Base-by-base conservation (phyloP, 2,113 vertebrate species). In the Varanus salvator region DNA sequence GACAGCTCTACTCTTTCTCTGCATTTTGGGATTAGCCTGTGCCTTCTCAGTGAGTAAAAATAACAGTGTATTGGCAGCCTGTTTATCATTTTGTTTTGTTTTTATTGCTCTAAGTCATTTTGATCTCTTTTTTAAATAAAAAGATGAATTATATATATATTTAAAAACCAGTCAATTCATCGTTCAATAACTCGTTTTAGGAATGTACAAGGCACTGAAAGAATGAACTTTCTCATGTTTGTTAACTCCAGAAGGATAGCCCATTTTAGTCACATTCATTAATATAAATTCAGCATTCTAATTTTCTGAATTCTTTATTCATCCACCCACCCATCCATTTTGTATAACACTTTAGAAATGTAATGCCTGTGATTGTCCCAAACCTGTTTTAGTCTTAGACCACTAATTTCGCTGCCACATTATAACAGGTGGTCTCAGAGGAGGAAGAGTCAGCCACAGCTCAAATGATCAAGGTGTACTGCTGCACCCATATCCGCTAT, bases 1-100 rank as follows among this genome's bases (percentile, higher is more conserved):
- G 97, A 96, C 92, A 0, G 92, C 88, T 68, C 92, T 97, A 50
- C 69, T 97, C 88, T 94, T 97, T 0, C 83, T 92, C 84, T 97
- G 97, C 92, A 95, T 97, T 91, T 50, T 97, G 94, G 97, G 96
- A 87, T 93, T 97, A 92, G 93, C 96, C 0, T 97, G 96, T 0
- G 89, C 97, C 92, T 96, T 97, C 81, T 97, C 97, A 21, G 97
- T 97, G 96, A 97, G 97, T 97, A 91, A 14, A 84, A 86, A 54
- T 64, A 77, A 84, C 15, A 88, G 80, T 44, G 54, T 64, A 64
- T n/a, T n/a, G 17, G 23, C 38, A 82, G 17, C 12, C n/a, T 8
- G 11, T 3, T 82, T 82, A 44, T 44, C 38, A 57, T 38, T 82
- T 64, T 64, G 12, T 29, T 50, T 52, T 48, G 1, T 27, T 64